Base-by-base conservation (phyloP, 2,888 invertebrate species). In the Lasioglossum pauxillum region DNA sequence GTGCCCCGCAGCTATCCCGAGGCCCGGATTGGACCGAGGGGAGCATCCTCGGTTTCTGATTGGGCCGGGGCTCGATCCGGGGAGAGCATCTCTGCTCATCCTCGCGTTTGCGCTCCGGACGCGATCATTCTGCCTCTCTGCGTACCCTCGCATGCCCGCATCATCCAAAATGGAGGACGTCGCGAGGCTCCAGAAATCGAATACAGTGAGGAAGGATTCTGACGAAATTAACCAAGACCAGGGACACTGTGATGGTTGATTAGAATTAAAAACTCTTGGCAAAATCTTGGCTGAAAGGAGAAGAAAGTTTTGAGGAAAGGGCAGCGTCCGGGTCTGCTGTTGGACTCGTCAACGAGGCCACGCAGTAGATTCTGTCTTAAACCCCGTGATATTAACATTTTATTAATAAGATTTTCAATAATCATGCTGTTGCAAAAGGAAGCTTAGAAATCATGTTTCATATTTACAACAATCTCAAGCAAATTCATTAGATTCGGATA, bases 81-180 rank as follows among this genome's bases (percentile, higher is more conserved):
- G 27, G 78, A 67, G 90, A 93, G 90, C 94, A 94, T 95, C 95
- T 94, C 94, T 94, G 94, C 95, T 95, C 95, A 95, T 95, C 95
- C 90, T 86, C 92, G 93, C 93, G 92, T 80, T 93, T 93, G 93
- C 94, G 94, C 94, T 91, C 84, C 78, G 78, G 85, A 46, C 82
- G 38, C 84, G 75, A 89, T 89, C 77, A 89, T 87, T 82, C 75
- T 38, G 75, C 75, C 80, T 77, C 27, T 78, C 19, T 49, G 82
- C 87, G 44, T 64, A 64, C 76, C 12, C 64, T 31, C 38, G 87
- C 88, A 81, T 74, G 88, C 69, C 27, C 49, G 80, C 79, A 83
- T 92, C 88, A 83, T 83, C 91, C 94, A 94, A 95, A 95, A 95
- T 95, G 95, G 95, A 88, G 93, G 74, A 60, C 19, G 12, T 23